These are phyloP conservation scores for Pseudoatta argentina DNA, from an alignment of 1,140 invertebrate genomes.

Conservation along the genomic window DNA sequence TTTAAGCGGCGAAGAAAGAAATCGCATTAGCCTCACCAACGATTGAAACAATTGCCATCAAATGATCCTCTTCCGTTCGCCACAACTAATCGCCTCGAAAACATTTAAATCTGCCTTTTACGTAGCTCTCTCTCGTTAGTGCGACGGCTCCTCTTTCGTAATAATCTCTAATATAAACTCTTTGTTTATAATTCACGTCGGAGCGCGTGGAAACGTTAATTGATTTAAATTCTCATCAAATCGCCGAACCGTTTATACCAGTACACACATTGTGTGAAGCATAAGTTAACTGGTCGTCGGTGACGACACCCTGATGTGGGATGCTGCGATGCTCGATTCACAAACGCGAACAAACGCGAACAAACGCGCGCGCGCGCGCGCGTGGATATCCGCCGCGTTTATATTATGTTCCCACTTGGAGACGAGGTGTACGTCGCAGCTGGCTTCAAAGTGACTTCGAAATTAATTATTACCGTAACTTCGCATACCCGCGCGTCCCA, in stretches of 20 bases:
- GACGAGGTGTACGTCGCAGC: conserved; percentile 69
- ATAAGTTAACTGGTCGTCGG: conserved; percentile 35
- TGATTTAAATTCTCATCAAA: conserved; percentile 67
- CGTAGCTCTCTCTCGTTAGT: conserved; percentile 20
- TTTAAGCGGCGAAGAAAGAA: neutral
- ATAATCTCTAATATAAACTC: conserved; percentile 33
- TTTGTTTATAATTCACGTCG: conserved; percentile 53
- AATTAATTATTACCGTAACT: conserved; percentile 78
- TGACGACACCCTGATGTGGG: conserved; percentile 44
- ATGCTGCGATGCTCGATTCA: conserved; percentile 4
- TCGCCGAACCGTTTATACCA: conserved; percentile 67
- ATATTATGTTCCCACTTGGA: conserved; percentile 65
- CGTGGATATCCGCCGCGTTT: conserved; percentile 66
- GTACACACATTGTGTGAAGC: conserved; percentile 55
- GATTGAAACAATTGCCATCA: conserved; percentile 13
- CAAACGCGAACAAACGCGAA: neutral
- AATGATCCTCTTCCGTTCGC: conserved; percentile 11
- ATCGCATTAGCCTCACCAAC: neutral
- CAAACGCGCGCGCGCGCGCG: neutral
- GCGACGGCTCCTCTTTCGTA: neutral
- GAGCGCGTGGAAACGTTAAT: conserved; percentile 59
- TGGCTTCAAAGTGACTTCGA: conserved; percentile 77
- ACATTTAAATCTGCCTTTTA: conserved; percentile 43
- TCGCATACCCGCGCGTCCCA: conserved; percentile 68
- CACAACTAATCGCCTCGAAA: conserved; percentile 23